Evolutionary conservation across 2,888 invertebrate species (phyloP).

Genomic region (Meteorus colon): DNA sequence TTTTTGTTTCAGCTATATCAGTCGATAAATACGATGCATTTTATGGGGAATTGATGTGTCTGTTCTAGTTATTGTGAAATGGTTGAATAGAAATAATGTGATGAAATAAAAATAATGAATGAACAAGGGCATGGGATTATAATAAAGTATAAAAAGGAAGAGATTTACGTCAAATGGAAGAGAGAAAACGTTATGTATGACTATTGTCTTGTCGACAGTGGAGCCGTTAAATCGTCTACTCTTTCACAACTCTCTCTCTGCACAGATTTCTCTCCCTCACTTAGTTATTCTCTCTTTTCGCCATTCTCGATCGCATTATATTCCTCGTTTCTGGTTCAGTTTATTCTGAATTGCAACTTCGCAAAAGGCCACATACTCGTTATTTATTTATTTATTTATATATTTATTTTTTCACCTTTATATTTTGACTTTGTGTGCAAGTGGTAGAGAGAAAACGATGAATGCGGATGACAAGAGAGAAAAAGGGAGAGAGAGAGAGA

Average conservation of each 20-base stretch:
- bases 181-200: slow-evolving; percentile 3
- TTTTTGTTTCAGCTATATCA: too few species aligned
- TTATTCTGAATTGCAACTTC: neutral
- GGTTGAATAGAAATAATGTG: neutral
- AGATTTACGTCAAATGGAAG: slow-evolving; percentile 2
- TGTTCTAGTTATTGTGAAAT: slow-evolving; percentile 10
- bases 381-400: slow-evolving; percentile 14
- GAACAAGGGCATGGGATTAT: neutral
- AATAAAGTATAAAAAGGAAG: neutral
- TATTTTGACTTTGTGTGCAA: slow-evolving; percentile 1
- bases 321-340: neutral
- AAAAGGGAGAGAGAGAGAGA: neutral
- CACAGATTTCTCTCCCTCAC: slow-evolving; percentile 37
- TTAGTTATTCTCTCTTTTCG: slow-evolving; percentile 25
- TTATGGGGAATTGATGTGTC: neutral
- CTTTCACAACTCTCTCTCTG: slow-evolving; percentile 7
- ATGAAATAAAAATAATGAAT: slow-evolving; percentile 4
- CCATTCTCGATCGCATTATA: slow-evolving; percentile 29
- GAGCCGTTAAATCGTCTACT: slow-evolving; percentile 64
- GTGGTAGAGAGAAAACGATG: slow-evolving; percentile 34
- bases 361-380: neutral
- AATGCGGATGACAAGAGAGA: slow-evolving; percentile 26
- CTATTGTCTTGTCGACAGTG: slow-evolving; percentile 71
- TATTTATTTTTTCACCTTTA: slow-evolving; percentile 8
- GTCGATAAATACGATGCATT: too few species aligned